These are phyloP conservation scores for Turdus rufiventris DNA, from an alignment of 2,113 vertebrate species.

Conservation along the genomic window DNA sequence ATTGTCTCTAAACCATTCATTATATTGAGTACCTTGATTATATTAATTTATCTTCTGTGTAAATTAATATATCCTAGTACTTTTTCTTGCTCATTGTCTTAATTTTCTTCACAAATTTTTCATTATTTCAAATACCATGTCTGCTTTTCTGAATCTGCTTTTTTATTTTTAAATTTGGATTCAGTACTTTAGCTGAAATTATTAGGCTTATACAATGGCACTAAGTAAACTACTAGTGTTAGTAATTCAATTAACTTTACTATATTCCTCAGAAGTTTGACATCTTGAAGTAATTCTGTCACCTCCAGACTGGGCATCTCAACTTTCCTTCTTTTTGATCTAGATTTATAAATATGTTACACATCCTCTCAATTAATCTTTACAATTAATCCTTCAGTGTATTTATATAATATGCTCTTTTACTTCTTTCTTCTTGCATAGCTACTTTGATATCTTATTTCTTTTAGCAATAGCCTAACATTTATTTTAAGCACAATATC, in stretches of 20 bases:
- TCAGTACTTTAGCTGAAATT: not conserved
- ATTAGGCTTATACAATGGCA: not conserved
- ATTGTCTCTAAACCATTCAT: not conserved
- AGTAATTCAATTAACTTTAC: not conserved
- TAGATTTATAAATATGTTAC: not conserved
- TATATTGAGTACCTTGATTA: not conserved
- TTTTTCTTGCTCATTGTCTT: not conserved
- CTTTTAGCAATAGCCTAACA: not conserved
- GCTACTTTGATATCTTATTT: not conserved
- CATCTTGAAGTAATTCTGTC: not conserved
- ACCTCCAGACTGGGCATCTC: not conserved
- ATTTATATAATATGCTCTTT: not conserved
- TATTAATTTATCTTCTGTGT: not conserved
- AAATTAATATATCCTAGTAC: not conserved
- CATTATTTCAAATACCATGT: not conserved
- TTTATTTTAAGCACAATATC: not conserved
- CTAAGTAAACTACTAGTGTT: not conserved
- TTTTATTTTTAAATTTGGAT: not conserved
- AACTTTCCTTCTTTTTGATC: not conserved
- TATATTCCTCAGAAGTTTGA: not conserved
- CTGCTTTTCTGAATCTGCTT: not conserved
- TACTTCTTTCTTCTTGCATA: not conserved
- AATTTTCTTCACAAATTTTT: not conserved
- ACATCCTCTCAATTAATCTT: not conserved
- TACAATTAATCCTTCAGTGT: not conserved